Conservation (phyloP, 2,113 vertebrate species). For the Gavialis gangeticus region DNA sequence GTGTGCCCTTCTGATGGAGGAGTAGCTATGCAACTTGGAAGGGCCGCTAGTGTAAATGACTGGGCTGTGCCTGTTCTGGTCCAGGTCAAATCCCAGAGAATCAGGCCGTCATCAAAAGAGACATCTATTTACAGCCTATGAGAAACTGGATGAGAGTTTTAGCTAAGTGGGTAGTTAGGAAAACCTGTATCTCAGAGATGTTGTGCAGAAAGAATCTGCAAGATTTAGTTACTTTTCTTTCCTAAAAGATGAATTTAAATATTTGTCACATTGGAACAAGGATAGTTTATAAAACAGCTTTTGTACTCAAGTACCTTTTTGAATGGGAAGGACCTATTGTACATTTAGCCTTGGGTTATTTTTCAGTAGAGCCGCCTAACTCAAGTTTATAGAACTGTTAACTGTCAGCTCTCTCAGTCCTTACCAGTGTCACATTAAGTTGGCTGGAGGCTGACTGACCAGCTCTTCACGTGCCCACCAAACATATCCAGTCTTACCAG, state of each 20-base stretch:
- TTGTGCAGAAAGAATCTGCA: background rate
- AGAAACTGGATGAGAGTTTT: background rate
- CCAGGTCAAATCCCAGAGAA: no score
- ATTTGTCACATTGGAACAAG: background rate
- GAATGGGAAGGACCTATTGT: constrained; percentile 34
- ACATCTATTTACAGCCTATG: no score
- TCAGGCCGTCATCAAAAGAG: no score
- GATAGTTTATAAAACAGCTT: background rate
- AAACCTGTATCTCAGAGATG: background rate
- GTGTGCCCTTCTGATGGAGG: no score
- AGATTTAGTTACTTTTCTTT: constrained; percentile 31
- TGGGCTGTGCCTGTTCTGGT: no score
- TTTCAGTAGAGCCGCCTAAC: constrained; percentile 48
- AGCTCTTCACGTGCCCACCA: constrained; percentile 66
- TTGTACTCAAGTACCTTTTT: constrained; percentile 26
- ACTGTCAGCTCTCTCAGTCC: constrained; percentile 39
- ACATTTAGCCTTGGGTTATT: constrained; percentile 50
- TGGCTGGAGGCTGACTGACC: constrained; percentile 44
- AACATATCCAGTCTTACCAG: constrained; percentile 53
- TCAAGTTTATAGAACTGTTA: constrained; percentile 44
- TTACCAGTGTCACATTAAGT: constrained; percentile 68
- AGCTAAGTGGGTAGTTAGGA: background rate
- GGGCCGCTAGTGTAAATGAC: no score
- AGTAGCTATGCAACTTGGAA: no score
- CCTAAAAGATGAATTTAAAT: background rate